These are phyloP conservation scores for Agrilus mali DNA, from an alignment of 2,888 invertebrate genomes.

Conservation along the genomic window DNA sequence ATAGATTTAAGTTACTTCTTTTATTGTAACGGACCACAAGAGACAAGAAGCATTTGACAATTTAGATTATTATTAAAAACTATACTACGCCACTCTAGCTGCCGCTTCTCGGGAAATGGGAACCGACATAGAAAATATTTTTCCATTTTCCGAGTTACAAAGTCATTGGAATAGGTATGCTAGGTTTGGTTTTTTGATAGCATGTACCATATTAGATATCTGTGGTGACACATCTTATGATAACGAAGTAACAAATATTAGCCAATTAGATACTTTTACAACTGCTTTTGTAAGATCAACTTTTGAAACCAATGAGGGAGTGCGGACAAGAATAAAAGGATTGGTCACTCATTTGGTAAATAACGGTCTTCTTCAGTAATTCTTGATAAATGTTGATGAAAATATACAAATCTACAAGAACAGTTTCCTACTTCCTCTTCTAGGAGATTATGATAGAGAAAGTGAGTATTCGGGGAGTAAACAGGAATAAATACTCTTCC, in stretches of 20 bases:
- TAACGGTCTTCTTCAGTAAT: constrained; percentile 7
- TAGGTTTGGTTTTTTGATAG: constrained; percentile 14
- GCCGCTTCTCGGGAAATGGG: constrained; percentile 16
- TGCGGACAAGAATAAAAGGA: constrained; percentile 9
- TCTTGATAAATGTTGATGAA: too few species aligned
- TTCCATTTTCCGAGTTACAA: constrained; percentile 16
- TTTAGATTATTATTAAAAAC: constrained; percentile 20
- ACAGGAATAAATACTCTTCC: too few species aligned
- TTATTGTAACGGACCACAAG: constrained; percentile 21
- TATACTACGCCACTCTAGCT: constrained; percentile 23
- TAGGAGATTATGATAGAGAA: too few species aligned
- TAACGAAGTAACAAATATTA: constrained; percentile 12
- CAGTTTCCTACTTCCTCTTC: too few species aligned
- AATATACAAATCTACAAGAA: too few species aligned
- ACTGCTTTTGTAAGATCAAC: constrained; percentile 4
- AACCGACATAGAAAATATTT: constrained; percentile 18
- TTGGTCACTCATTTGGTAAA: constrained; percentile 9
- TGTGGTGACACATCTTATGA: constrained; percentile 11
- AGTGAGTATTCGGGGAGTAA: too few species aligned
- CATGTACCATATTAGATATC: constrained; percentile 10
- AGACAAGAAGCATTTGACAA: constrained; percentile 20
- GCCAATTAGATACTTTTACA: constrained; percentile 7
- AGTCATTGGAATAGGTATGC: constrained; percentile 18
- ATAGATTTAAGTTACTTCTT: constrained; percentile 26
- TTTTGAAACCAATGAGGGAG: constrained; percentile 8